Percentiles rank a stretch among this genome's conserved stretches.
Evolutionary conservation across 2,797 vertebrate genomes (phyloP).

Genomic region (Nannoperca australis): DNA sequence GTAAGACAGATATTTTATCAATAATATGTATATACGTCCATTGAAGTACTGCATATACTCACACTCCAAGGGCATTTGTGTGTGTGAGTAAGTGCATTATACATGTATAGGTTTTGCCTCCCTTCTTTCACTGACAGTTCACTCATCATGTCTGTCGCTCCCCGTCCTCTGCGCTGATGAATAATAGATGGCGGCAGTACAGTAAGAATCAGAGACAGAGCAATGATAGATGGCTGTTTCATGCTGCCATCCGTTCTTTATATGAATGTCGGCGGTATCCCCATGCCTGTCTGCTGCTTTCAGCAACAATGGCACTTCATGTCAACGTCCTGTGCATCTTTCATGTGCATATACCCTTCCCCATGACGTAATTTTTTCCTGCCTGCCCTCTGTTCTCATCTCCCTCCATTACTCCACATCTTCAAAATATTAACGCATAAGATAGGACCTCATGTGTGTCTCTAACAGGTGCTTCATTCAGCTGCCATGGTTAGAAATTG

Average conservation of each 20-base stretch:
- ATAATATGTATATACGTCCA: slow-evolving; percentile 1
- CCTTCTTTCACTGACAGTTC: slow-evolving; percentile 34
- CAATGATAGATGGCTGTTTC: slow-evolving; percentile 72
- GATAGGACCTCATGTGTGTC: neutral
- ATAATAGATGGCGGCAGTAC: slow-evolving; percentile 74
- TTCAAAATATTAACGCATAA: neutral
- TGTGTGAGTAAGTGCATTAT: neutral
- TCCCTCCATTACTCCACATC: slow-evolving; percentile 18
- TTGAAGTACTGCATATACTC: neutral
- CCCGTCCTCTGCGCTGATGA: slow-evolving; percentile 58
- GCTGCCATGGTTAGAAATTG: slow-evolving; percentile 8
- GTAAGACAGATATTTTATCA: neutral
- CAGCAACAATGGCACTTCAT: slow-evolving; percentile 35
- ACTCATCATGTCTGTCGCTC: slow-evolving; percentile 49
- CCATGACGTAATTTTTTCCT: neutral
- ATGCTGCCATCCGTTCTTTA: slow-evolving; percentile 60
- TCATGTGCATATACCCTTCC: slow-evolving; percentile 38
- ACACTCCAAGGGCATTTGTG: slow-evolving; percentile 1
- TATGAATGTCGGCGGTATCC: slow-evolving; percentile 49
- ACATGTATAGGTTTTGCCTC: slow-evolving; percentile 10
- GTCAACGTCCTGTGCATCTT: slow-evolving; percentile 37
- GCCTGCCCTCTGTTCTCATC: neutral
- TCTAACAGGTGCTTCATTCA: slow-evolving; percentile 12
- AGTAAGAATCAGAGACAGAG: slow-evolving; percentile 64
- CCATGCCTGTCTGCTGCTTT: slow-evolving; percentile 33